Percentiles rank a stretch among this genome's conserved stretches.
Evolutionary conservation across 1,140 invertebrate genomes (phyloP).

Genomic region (Drosophila lacertosa): DNA sequence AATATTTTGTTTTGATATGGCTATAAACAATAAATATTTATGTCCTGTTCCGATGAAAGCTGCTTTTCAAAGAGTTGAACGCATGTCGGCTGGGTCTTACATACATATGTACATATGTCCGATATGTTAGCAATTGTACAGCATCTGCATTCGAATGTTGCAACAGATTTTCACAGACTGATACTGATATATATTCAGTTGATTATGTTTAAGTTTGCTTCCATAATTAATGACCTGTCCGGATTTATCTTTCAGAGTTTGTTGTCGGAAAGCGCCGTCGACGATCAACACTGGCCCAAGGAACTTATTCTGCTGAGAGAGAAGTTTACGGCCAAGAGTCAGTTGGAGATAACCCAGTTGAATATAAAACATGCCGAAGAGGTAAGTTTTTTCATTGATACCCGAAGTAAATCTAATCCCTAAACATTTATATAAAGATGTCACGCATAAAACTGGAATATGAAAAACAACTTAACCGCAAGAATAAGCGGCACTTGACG

Average conservation of each 20-base stretch:
- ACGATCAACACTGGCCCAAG: constrained; percentile 88
- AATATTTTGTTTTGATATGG: constrained; percentile 60
- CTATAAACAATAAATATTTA: constrained; percentile 70
- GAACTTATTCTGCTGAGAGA: constrained; percentile 88
- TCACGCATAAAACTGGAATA: constrained; percentile 84
- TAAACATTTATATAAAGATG: constrained; percentile 77
- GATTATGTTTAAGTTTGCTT: constrained; percentile 30
- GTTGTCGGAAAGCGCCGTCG: constrained; percentile 86
- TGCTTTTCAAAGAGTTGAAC: constrained; percentile 15
- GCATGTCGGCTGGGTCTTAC: neutral
- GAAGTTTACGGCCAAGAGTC: constrained; percentile 87
- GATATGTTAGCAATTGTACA: neutral
- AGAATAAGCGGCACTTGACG: constrained; percentile 85
- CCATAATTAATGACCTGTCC: constrained; percentile 13
- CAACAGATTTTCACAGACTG: constrained; percentile 54
- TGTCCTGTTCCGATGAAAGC: constrained; percentile 35
- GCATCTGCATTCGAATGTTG: constrained; percentile 46
- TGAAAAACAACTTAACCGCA: constrained; percentile 84
- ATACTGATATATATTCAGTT: constrained; percentile 22
- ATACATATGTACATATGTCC: constrained; percentile 9
- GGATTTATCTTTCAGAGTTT: constrained; percentile 85
- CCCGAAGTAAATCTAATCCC: neutral
- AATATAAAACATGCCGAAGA: constrained; percentile 86
- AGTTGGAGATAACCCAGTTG: constrained; percentile 85
- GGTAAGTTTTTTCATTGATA: constrained; percentile 61